These are phyloP conservation scores for Macrosoma leucophasiata DNA, from an alignment of 2,888 invertebrate genomes.

Conservation along the genomic window DNA sequence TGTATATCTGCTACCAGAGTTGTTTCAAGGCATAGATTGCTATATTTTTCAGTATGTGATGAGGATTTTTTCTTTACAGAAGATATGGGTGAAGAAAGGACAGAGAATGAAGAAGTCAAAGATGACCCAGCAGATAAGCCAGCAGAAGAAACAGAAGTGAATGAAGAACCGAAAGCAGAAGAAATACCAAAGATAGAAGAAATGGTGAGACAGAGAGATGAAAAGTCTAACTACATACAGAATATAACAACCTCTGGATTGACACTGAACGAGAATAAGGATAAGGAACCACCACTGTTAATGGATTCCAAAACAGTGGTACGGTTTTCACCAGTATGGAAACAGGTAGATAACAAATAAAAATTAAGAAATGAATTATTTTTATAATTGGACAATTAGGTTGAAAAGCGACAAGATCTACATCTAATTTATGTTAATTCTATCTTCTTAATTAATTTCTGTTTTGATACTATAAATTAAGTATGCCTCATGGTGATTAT, in stretches of 20 bases:
- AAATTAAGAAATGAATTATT: too few species aligned
- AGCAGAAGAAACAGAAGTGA: slow-evolving; percentile 18
- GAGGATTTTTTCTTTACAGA: too few species aligned
- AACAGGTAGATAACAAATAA: slow-evolving; percentile 46
- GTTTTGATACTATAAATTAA: too few species aligned
- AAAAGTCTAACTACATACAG: slow-evolving; percentile 44
- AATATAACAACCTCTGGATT: slow-evolving; percentile 48
- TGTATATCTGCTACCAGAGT: too few species aligned
- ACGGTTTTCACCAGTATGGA: slow-evolving; percentile 63
- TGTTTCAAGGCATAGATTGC: too few species aligned
- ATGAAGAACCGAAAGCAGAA: slow-evolving; percentile 19
- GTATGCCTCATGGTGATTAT: too few species aligned
- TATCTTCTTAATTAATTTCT: too few species aligned
- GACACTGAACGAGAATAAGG: slow-evolving; percentile 36
- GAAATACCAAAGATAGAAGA: slow-evolving; percentile 18
- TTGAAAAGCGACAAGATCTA: too few species aligned
- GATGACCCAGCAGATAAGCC: slow-evolving; percentile 15
- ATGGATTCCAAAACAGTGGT: slow-evolving; percentile 50
- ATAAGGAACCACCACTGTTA: slow-evolving; percentile 44
- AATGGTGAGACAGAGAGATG: slow-evolving; percentile 21
- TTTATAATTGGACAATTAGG: too few species aligned
- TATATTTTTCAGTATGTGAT: too few species aligned
- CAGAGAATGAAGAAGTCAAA: slow-evolving; percentile 11
- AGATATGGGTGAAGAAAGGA: too few species aligned
- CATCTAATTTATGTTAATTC: too few species aligned